A percentile compares a stretch with the other conserved stretches of the same genome.
phyloP scores from a whole-genome alignment of 2,113 vertebrate genomes.

The Pampusana beccarii region DNA sequence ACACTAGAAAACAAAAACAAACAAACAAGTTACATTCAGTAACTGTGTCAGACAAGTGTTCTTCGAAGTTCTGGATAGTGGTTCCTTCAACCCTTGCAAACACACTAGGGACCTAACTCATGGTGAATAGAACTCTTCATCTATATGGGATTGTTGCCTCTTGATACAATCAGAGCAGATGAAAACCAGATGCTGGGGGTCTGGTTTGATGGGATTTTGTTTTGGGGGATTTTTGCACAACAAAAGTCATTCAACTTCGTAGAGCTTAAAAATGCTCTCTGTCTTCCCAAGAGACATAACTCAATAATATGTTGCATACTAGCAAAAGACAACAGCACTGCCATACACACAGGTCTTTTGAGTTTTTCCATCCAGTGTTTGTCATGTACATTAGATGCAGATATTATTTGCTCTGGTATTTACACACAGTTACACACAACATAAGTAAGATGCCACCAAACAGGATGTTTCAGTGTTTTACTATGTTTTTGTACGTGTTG shows the following conservation, averaged over 20 bases:
- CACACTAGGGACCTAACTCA: conserved; percentile 10
- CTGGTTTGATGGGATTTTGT: conserved; percentile 37
- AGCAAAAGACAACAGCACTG: not conserved
- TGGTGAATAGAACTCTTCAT: conserved; percentile 27
- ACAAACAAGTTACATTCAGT: not conserved
- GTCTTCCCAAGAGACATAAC: conserved; percentile 23
- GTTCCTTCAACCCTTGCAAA: conserved; percentile 33
- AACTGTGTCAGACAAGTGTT: not conserved
- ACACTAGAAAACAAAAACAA: not conserved
- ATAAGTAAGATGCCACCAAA: not conserved
- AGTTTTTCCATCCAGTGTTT: not conserved
- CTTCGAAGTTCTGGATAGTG: not conserved
- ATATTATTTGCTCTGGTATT: not conserved
- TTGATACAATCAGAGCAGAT: conserved; percentile 54
- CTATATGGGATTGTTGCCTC: conserved; percentile 49
- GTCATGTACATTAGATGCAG: not conserved
- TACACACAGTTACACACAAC: not conserved
- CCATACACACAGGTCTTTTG: not conserved
- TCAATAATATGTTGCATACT: not conserved
- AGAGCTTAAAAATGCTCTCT: conserved; percentile 28
- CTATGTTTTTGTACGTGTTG: not conserved
- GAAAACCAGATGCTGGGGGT: conserved; percentile 53
- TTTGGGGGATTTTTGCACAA: conserved; percentile 45
- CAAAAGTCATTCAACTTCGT: conserved; percentile 34
- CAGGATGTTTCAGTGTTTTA: not conserved